Base-by-base conservation (phyloP, 2,888 invertebrate species). In the Agapostemon virescens region DNA sequence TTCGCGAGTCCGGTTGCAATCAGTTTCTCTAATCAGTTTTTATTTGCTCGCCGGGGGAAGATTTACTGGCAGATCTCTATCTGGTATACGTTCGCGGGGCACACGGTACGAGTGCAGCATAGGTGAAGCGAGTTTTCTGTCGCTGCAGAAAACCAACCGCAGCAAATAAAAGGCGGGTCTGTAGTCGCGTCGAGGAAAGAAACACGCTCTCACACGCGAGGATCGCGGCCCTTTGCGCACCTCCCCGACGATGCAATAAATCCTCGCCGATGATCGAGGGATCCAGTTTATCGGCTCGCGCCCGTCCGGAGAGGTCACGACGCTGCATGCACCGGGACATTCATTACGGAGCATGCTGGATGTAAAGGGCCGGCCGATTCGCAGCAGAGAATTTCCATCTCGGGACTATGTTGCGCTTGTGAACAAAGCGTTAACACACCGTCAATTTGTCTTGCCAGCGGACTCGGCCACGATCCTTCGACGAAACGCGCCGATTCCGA, bases 231-330 rank as follows among this genome's bases (percentile, higher is more conserved):
- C 72, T 76, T 75, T 79, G 83, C 79, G 71, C 77, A 63, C 77
- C 81, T 81, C 81, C 80, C 76, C 75, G 81, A 84, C 79, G 81
- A 79, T 81, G 84, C 82, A 75, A 84, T 84, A 84, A 84, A 84
- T 84, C 84, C 84, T 84, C 74, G 72, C 77, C 84, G 84, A 84
- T 84, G 84, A 84, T 84, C 84, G 84, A 84, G 84, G 82, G 84
- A 84, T 84, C 84, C 82, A 84, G 84, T 84, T 84, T 84, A 84
- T 82, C 84, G 84, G 70, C 81, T 69, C 74, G 79, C 78, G 78
- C 73, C 76, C 70, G 77, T 74, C 77, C 81, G n/a, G 49, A 77
- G 77, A 82, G 84, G 84, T 84, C 84, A 84, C 82, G 77, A 77
- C 40, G 79, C 76, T 72, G 72, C 79, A 69, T 77, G 82, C 82